Percentiles rank a stretch among this genome's conserved stretches.
Evolutionary conservation across 2,113 vertebrate genomes (phyloP).

Genomic region (Leuciscus idus): DNA sequence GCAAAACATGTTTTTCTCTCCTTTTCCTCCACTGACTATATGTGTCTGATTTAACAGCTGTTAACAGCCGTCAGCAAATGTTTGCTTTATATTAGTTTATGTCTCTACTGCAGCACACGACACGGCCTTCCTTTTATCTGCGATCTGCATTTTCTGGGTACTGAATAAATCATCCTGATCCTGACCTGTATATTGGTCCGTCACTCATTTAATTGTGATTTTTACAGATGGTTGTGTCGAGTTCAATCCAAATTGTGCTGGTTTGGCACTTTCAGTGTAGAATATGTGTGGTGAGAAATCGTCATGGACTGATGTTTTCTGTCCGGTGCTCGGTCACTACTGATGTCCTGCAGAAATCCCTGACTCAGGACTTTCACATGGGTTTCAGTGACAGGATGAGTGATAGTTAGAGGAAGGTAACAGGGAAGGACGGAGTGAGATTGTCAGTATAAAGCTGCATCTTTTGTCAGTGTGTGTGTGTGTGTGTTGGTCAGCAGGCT

Average conservation of each 20-base stretch:
- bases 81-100: not conserved
- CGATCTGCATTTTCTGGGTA: not conserved
- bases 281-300: not conserved
- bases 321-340: constrained; percentile 3
- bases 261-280: not conserved
- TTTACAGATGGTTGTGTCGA: not conserved
- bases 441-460: constrained; percentile 22
- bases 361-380: constrained; percentile 43
- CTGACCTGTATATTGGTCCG: not conserved
- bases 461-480: constrained; percentile 13
- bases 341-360: constrained; percentile 33
- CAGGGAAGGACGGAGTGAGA: constrained; percentile 13
- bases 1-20: not conserved
- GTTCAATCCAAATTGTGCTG: not conserved
- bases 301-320: constrained; percentile 23
- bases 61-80: constrained; percentile 28
- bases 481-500: constrained; percentile 37
- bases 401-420: constrained; percentile 5
- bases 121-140: not conserved
- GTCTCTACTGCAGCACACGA: constrained; percentile 1
- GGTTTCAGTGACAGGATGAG: constrained; percentile 41
- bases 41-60: constrained; percentile 5
- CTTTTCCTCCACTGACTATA: not conserved
- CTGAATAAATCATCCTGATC: not conserved
- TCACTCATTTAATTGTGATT: constrained; percentile 2